Evolutionary conservation across 2,797 vertebrate genomes (phyloP).

Genomic region (Pelodytes ibericus): DNA sequence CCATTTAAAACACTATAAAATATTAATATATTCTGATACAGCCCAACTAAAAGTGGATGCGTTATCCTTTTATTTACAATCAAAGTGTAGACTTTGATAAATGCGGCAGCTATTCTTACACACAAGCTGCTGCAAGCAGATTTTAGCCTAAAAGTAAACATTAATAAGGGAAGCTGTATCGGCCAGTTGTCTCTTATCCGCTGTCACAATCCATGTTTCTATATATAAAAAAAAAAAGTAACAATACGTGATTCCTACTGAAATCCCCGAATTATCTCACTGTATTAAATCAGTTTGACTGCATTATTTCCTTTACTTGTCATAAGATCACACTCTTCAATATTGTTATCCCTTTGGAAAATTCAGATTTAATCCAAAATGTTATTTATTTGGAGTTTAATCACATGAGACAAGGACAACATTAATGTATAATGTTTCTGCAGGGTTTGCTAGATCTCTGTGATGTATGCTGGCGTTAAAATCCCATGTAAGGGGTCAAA

Average conservation of each 20-base stretch:
- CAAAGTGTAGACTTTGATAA: neutral
- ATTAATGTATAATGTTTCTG: constrained; percentile 34
- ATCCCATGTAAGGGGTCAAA: constrained; percentile 23
- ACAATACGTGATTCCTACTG: neutral
- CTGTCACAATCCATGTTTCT: no score
- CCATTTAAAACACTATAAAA: no score
- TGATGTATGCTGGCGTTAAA: constrained; percentile 30
- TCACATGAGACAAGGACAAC: constrained; percentile 43
- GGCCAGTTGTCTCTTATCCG: no score
- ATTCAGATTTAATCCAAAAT: constrained; percentile 13
- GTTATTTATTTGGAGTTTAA: constrained; percentile 26
- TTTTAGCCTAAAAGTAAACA: constrained; percentile 1
- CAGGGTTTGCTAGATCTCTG: constrained; percentile 33
- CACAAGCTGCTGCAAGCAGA: constrained; percentile 7
- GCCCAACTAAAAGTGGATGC: no score
- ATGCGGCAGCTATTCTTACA: constrained; percentile 1
- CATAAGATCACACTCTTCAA: constrained; percentile 6
- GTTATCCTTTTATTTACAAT: neutral
- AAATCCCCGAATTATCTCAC: neutral
- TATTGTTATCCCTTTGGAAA: constrained; percentile 18
- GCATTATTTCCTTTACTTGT: constrained; percentile 20
- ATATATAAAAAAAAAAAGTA: neutral
- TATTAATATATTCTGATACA: no score
- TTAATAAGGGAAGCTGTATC: neutral
- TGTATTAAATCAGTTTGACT: neutral